A percentile compares a stretch with the other conserved stretches of the same genome.
phyloP scores from a whole-genome alignment of 2,888 invertebrate species.

The Hoplodrina blanda region DNA sequence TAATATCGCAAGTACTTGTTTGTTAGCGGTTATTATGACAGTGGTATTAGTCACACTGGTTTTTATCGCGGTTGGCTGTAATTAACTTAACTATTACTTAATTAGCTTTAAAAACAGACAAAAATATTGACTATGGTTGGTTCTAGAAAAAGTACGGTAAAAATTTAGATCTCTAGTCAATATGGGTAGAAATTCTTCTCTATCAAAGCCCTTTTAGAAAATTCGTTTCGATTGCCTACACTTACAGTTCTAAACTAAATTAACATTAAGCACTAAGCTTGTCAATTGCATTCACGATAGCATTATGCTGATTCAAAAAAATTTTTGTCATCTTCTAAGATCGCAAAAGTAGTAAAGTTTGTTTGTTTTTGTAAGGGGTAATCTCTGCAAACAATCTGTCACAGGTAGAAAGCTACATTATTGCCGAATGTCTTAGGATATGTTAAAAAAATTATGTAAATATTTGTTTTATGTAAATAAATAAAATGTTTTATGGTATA shows the following conservation, averaged over 20 bases:
- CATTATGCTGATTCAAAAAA: background rate
- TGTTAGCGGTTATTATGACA: conserved; percentile 15
- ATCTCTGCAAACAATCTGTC: too few relatives aligned
- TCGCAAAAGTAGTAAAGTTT: too few relatives aligned
- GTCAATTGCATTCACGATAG: background rate
- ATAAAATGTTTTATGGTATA: too few relatives aligned
- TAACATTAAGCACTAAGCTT: background rate
- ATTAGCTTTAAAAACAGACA: conserved; percentile 14
- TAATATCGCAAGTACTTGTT: conserved; percentile 13
- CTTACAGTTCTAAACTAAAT: too few relatives aligned
- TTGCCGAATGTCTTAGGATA: too few relatives aligned
- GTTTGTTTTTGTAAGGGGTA: too few relatives aligned
- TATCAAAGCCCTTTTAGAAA: background rate
- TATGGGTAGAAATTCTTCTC: background rate
- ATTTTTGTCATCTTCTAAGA: background rate
- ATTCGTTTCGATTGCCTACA: background rate
- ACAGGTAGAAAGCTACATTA: too few relatives aligned
- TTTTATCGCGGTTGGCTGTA: conserved; percentile 29
- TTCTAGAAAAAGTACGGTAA: background rate
- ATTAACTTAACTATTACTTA: conserved; percentile 19
- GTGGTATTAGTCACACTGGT: conserved; percentile 22
- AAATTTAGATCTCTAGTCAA: background rate
- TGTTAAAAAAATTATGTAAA: too few relatives aligned
- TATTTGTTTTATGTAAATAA: too few relatives aligned
- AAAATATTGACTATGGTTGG: background rate